A percentile compares a stretch with the other conserved stretches of the same genome.
Evolutionary conservation across 2,113 vertebrate species (phyloP).

Genomic region (Patagioenas fasciata): DNA sequence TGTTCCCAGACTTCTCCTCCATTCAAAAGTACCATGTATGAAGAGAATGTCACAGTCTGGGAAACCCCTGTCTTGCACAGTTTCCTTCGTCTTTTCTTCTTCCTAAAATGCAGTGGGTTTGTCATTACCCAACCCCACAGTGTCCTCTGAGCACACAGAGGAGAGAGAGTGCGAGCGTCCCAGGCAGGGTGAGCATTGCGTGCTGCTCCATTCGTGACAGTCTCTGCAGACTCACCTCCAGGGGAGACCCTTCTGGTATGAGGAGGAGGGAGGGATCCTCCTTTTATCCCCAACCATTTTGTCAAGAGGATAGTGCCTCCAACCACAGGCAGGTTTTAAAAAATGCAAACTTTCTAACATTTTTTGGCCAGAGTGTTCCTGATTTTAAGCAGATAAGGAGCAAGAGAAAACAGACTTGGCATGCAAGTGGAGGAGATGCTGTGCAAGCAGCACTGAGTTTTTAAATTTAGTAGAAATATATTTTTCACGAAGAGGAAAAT

Average conservation of each 20-base stretch:
- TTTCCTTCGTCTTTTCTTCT: slow-evolving; percentile 63
- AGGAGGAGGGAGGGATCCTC: neutral
- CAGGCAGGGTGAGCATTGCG: rapidly evolving
- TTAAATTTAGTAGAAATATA: neutral
- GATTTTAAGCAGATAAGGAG: neutral
- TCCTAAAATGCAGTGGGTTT: slow-evolving; percentile 9
- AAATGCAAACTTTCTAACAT: neutral
- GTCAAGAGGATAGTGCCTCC: neutral
- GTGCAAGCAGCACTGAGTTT: neutral
- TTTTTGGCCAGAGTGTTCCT: neutral
- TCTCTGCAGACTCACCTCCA: neutral
- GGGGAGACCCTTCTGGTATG: rapidly evolving
- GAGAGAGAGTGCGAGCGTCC: neutral
- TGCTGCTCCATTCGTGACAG: neutral
- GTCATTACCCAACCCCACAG: neutral
- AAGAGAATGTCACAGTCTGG: neutral
- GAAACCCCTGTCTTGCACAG: slow-evolving; percentile 52
- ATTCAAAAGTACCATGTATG: slow-evolving; percentile 35
- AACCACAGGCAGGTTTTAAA: neutral
- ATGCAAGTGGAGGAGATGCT: neutral
- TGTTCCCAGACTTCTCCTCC: slow-evolving; percentile 37
- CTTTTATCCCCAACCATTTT: neutral
- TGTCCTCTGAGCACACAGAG: neutral
- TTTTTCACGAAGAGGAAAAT: neutral
- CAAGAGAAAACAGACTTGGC: neutral